Conservation (phyloP, 2,113 vertebrate species). For the Amblyornis subalaris region DNA sequence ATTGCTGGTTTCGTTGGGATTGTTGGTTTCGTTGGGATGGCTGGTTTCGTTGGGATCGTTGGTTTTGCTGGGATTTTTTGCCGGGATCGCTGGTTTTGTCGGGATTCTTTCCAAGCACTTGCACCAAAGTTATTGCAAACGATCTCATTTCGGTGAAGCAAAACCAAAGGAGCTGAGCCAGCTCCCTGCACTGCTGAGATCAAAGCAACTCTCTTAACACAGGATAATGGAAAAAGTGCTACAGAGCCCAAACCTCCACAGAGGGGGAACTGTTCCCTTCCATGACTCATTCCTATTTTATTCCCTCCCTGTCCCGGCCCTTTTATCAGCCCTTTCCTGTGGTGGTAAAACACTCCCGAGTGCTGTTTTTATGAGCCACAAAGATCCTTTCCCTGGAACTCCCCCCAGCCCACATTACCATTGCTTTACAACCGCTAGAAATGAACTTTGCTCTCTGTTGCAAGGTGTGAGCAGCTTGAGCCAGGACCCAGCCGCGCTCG, state of each 20-base stretch:
- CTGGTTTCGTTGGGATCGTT: too few relatives aligned
- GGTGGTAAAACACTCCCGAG: neutral
- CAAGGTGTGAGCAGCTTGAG: neutral
- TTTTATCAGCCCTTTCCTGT: neutral
- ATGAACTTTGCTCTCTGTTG: neutral
- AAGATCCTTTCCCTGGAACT: neutral
- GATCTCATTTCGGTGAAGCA: neutral
- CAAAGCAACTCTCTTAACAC: neutral
- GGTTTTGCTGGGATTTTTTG: too few relatives aligned
- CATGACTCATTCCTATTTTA: neutral
- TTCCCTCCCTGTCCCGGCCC: neutral
- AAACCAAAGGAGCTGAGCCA: neutral
- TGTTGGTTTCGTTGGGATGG: too few relatives aligned
- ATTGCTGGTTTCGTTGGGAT: too few relatives aligned
- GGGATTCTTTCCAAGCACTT: neutral
- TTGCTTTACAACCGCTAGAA: neutral
- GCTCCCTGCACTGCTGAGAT: neutral
- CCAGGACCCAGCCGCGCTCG: neutral
- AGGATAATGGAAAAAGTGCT: neutral
- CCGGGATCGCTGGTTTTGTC: rapidly evolving
- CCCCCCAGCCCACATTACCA: neutral
- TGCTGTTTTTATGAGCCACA: neutral
- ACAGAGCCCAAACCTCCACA: neutral
- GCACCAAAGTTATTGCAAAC: neutral
- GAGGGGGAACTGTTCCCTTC: neutral